Evolutionary conservation across 2,888 invertebrate genomes (phyloP).

Genomic region (Pandemis corylana): DNA sequence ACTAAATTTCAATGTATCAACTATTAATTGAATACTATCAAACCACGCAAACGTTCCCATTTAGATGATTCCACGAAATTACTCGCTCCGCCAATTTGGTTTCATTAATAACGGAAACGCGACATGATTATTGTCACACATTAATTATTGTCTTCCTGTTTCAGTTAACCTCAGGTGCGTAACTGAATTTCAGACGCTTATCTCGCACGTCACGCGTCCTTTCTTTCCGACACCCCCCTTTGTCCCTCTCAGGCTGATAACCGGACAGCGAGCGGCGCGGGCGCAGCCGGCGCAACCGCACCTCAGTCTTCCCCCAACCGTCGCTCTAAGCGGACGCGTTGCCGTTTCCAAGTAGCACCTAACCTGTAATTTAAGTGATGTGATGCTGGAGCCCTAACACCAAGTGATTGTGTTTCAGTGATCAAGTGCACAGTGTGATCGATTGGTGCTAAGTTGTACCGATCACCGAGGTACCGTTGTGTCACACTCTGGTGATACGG

Average conservation of each 20-base stretch:
- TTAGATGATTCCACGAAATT: background rate
- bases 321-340: slow-evolving; percentile 61
- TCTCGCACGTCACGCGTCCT: slow-evolving; percentile 76
- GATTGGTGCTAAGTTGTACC: slow-evolving; percentile 48
- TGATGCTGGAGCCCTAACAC: slow-evolving; percentile 51
- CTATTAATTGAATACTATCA: background rate
- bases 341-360: slow-evolving; percentile 45
- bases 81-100: slow-evolving; percentile 10
- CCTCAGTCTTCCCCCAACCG: slow-evolving; percentile 71
- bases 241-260: slow-evolving; percentile 80
- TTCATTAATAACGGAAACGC: slow-evolving; percentile 18
- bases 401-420: slow-evolving; percentile 50
- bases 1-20: background rate
- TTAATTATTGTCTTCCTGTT: slow-evolving; percentile 22
- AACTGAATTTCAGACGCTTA: slow-evolving; percentile 59
- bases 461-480: slow-evolving; percentile 74
- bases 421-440: slow-evolving; percentile 46
- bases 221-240: slow-evolving; percentile 71
- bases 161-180: slow-evolving; percentile 4
- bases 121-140: background rate
- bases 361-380: slow-evolving; percentile 56
- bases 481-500: slow-evolving; percentile 77
- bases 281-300: slow-evolving; percentile 76
- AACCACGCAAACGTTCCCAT: background rate
- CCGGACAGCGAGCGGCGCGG: slow-evolving; percentile 69